phyloP scores from a whole-genome alignment of 2,888 invertebrate species.

The Rhaphigaster nebulosa region DNA sequence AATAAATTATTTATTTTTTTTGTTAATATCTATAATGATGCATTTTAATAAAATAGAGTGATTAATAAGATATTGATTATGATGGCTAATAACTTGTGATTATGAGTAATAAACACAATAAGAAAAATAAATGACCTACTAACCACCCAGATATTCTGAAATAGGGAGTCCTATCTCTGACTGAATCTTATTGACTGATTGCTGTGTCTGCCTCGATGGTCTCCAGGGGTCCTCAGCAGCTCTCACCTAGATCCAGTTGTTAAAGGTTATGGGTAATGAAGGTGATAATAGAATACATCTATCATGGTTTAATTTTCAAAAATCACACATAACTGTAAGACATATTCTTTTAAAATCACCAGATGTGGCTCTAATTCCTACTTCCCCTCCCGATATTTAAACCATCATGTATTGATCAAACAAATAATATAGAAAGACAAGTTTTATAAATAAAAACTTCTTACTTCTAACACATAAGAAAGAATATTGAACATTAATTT shows the following conservation, averaged over 20 bases:
- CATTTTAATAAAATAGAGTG: not conserved
- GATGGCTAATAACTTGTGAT: not conserved
- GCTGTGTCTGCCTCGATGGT: slow-evolving; percentile 53
- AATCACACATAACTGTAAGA: not conserved
- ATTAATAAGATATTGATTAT: not conserved
- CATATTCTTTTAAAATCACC: not conserved
- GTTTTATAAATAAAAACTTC: not conserved
- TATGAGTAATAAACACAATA: not conserved
- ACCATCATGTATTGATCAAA: too few species aligned
- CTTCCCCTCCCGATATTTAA: not conserved
- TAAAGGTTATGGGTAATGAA: not conserved
- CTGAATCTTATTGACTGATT: slow-evolving; percentile 54
- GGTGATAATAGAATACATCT: too few species aligned
- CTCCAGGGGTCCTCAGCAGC: slow-evolving; percentile 56
- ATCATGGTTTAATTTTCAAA: too few species aligned
- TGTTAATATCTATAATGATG: not conserved
- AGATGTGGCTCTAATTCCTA: not conserved
- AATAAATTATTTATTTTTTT: not conserved
- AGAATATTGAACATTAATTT: not conserved
- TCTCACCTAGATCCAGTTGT: slow-evolving; percentile 45
- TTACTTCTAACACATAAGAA: not conserved
- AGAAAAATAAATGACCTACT: not conserved
- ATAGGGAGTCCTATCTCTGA: slow-evolving; percentile 52
- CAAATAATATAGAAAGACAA: too few species aligned
- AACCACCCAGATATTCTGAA: slow-evolving; percentile 48